These are phyloP conservation scores for Asarcornis scutulata DNA, from an alignment of 2,113 vertebrate genomes.

Conservation along the genomic window DNA sequence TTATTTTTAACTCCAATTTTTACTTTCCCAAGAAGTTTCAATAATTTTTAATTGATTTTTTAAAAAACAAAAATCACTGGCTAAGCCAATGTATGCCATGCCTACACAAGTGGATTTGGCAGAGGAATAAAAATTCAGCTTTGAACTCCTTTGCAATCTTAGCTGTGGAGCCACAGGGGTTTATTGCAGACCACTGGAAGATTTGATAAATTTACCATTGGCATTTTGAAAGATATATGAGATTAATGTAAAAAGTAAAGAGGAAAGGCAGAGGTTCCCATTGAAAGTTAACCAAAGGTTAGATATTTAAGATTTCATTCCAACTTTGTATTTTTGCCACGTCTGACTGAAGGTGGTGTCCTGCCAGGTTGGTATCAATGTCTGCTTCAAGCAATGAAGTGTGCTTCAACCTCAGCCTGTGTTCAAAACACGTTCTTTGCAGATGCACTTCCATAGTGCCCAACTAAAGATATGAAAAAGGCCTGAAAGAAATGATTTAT, in stretches of 20 bases:
- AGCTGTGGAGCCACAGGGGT: not conserved
- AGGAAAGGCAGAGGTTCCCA: not conserved
- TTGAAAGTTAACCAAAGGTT: not conserved
- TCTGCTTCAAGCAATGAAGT: slow-evolving; percentile 41
- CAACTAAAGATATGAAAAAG: slow-evolving; percentile 43
- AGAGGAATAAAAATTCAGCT: not conserved
- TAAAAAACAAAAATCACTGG: not conserved
- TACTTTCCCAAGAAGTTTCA: not conserved
- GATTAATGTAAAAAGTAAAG: not conserved
- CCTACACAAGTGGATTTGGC: not conserved
- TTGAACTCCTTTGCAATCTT: not conserved
- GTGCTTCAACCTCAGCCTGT: slow-evolving; percentile 26
- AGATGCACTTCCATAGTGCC: slow-evolving; percentile 30
- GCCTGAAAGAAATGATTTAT: slow-evolving; percentile 16
- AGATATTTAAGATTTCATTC: not conserved
- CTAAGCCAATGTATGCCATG: not conserved
- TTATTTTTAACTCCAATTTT: not conserved
- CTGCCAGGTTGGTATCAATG: slow-evolving; percentile 26
- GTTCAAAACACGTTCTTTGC: slow-evolving; percentile 41
- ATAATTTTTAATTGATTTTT: not conserved
- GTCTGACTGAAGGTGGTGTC: not conserved
- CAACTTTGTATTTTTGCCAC: slow-evolving; percentile 2
- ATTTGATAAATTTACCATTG: slow-evolving; percentile 25
- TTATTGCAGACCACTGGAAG: not conserved
- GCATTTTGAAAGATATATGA: not conserved